Base-by-base conservation (phyloP, 2,888 invertebrate species). In the Drepana falcataria region DNA sequence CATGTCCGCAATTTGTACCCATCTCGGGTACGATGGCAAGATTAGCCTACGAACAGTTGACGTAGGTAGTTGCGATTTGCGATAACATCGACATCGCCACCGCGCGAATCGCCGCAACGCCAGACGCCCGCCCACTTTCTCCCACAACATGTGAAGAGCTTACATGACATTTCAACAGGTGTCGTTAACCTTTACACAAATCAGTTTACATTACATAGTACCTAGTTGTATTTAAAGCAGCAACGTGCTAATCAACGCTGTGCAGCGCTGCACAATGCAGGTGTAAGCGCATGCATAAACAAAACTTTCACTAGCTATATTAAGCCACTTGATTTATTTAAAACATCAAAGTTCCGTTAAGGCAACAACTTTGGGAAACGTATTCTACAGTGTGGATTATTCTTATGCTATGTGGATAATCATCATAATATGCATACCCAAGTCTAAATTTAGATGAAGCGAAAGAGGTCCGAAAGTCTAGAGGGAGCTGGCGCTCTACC, bases 151-250 rank as follows among this genome's bases (percentile, higher is more conserved):
- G 65, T 68, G 68, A 73, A 51, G 57, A 66, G 65, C 69, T 70
- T 72, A 66, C 57, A 60, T 53, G 67, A 68, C 57, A 63, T 75
- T 66, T 67, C 70, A 74, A 71, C 68, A 68, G 68, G 66, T 68
- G 75, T 74, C 76, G 69, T 71, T 76, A 72, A 75, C 75, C 74
- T 71, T 65, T 70, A 69, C 67, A 75, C 71, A 74, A 73, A 73
- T 69, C 65, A 65, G 76, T 71, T 71, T 74, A 69, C 68, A 71
- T 71, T 73, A 69, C 66, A 65, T 6, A 9, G 44, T 33, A 40
- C 51, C 21, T 40, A 40, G 34, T 40, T 51, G 40, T 51, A 7
- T 64, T 68, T 67, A 72, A 68, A 70, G 64, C 64, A 66, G 61
- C 64, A 67, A 64, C 65, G 67, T 68, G 71, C 68, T 74, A 69